Evolutionary conservation across 2,797 vertebrate species (phyloP), one percentile per base, ranked within the genome.

Genomic region (Lemur catta): DNA sequence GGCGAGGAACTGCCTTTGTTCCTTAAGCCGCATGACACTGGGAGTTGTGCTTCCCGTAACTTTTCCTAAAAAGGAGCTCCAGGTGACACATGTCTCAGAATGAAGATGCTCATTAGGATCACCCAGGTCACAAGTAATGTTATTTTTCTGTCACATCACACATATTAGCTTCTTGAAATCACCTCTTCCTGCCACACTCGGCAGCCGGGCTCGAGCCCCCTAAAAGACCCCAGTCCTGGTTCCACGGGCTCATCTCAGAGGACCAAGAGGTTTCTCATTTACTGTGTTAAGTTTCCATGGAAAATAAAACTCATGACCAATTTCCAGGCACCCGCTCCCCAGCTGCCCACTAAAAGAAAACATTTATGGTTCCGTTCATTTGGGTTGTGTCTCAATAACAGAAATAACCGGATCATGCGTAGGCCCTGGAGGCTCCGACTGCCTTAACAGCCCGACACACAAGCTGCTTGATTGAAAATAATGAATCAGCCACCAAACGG

Each of bases 351-450:
- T 87, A 52, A 84, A 82, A 48, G 84, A 71, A 72, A 95, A 67
- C 91, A 84, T 84, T 80, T 84, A 88, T 22, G 52, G 74, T 55
- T 93, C 84, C 30, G 81, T 88, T 96, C 80, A 90, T 81, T 93
- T 59, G 88, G 97, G 88, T 52, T 84, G 80, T 93, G 81, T 92
- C 91, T 93, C 65, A n/a, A 11, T 84, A 92, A 93, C 38, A 81
- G 88, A 57, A 93, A 76, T 76, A 84, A 72, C 94, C 28, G 76
- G 84, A 46, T 84, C 52, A 0, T 48, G 52, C 71, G 26, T 1
- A 0, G 46, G 46, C 96, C 94, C 95, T 1, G 9, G 93, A 86
- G 93, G 84, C 63, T 9, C 65, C 0, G 2, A 6, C 22, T 7
- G 57, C 91, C 71, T 61, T 48, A 46, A 82, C 75, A 79, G 84